Conservation (phyloP, 2,797 vertebrate species). For the Muscicapa comitata region DNA sequence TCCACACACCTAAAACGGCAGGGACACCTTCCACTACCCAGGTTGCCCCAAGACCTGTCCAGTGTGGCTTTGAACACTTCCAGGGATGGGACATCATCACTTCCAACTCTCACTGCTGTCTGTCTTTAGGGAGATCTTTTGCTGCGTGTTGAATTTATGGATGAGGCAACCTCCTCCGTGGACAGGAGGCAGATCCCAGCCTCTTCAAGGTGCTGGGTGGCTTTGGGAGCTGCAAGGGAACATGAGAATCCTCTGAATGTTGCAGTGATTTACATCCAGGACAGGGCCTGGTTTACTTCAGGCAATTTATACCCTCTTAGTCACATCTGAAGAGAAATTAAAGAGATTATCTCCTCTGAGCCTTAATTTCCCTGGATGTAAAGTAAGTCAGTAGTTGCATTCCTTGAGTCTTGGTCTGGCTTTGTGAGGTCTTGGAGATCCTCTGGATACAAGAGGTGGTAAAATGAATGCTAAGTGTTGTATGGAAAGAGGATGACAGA, state of each 20-base stretch:
- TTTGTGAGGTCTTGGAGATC: neutral
- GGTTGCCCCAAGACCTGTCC: neutral
- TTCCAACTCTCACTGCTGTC: neutral
- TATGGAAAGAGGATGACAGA: neutral
- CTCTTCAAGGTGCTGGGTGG: neutral
- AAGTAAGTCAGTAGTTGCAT: neutral
- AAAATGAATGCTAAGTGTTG: neutral
- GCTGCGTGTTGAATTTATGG: neutral
- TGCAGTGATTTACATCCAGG: neutral
- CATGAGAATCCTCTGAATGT: neutral
- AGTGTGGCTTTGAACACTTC: rapidly evolving
- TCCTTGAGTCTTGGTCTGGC: neutral
- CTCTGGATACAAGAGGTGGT: neutral
- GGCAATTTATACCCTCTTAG: neutral
- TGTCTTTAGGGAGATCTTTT: neutral
- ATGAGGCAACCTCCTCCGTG: neutral
- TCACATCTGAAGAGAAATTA: neutral
- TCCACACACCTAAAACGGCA: neutral
- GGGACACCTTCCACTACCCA: neutral
- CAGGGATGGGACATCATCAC: neutral
- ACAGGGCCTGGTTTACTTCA: neutral
- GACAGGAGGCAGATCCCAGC: neutral
- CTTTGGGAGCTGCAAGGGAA: neutral
- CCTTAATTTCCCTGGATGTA: neutral
- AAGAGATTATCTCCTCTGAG: neutral